phyloP scores from a whole-genome alignment of 2,113 vertebrate genomes.

The Ellobius talpinus region DNA sequence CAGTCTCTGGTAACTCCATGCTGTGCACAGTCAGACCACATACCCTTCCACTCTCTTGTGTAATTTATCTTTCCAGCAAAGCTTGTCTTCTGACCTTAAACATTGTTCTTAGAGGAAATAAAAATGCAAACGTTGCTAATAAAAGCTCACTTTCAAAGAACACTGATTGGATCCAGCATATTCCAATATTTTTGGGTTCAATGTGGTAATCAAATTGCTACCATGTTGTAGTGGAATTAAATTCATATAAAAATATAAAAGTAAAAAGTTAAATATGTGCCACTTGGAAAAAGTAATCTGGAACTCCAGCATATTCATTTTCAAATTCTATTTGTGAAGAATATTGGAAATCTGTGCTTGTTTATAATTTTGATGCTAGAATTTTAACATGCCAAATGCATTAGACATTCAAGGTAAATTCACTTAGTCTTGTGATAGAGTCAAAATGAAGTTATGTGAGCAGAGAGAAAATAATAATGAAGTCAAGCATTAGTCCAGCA shows the following conservation, averaged over 20 bases:
- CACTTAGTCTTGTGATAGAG: neutral
- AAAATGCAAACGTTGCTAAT: neutral
- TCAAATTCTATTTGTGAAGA: neutral
- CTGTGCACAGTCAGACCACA: rapidly evolving
- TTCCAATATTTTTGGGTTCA: neutral
- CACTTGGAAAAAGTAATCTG: neutral
- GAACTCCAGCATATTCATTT: neutral
- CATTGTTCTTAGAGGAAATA: neutral
- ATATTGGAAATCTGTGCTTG: neutral
- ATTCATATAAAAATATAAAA: neutral
- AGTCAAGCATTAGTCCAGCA: neutral
- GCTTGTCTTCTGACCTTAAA: neutral
- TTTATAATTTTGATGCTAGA: neutral
- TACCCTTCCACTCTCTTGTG: neutral
- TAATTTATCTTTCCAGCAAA: neutral
- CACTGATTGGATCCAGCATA: neutral
- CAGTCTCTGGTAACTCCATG: neutral
- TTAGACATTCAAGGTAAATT: neutral
- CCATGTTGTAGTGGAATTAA: neutral
- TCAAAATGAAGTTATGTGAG: neutral
- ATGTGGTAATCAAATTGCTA: neutral
- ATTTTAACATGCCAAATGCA: slow-evolving; percentile 27
- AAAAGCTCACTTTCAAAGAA: neutral
- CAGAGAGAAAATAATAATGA: neutral
- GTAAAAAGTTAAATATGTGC: neutral